phyloP scores from a whole-genome alignment of 2,797 vertebrate species.

The Spinus olivaceus region DNA sequence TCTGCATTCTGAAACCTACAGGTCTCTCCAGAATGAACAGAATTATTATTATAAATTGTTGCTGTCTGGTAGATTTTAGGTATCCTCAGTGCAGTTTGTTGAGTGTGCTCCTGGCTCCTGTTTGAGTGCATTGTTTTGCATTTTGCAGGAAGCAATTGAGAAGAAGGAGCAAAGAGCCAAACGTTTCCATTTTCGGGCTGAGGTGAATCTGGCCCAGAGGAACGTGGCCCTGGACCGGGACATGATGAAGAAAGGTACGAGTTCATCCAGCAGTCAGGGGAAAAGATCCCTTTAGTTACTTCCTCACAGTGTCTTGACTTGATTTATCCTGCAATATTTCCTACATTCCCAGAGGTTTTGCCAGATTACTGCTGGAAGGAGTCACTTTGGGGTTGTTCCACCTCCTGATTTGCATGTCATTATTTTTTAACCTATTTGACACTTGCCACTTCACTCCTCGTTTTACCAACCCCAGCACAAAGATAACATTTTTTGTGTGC shows the following conservation, averaged over 20 bases:
- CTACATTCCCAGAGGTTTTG: not conserved
- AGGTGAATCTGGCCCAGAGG: constrained; percentile 83
- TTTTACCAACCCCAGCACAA: not conserved
- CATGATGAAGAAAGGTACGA: constrained; percentile 87
- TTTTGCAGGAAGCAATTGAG: constrained; percentile 91
- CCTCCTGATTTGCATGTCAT: not conserved
- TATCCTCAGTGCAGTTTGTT: not conserved
- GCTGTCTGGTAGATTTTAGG: not conserved
- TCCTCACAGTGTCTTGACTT: not conserved
- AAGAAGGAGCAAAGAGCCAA: constrained; percentile 93
- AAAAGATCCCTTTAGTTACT: not conserved
- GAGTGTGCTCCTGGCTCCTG: not conserved
- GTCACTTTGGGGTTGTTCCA: not conserved
- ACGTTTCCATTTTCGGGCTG: constrained; percentile 90
- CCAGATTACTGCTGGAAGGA: not conserved
- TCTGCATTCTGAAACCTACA: not conserved
- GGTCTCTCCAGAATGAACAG: not conserved
- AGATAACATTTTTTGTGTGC: not conserved
- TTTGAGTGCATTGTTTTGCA: not conserved
- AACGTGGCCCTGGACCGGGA: constrained; percentile 89
- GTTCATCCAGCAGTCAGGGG: not conserved
- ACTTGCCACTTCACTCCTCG: not conserved
- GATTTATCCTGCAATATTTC: not conserved
- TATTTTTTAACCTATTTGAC: not conserved
- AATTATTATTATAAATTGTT: not conserved